Evolutionary conservation across 2,113 vertebrate species (phyloP).

Genomic region (Xenopus borealis): DNA sequence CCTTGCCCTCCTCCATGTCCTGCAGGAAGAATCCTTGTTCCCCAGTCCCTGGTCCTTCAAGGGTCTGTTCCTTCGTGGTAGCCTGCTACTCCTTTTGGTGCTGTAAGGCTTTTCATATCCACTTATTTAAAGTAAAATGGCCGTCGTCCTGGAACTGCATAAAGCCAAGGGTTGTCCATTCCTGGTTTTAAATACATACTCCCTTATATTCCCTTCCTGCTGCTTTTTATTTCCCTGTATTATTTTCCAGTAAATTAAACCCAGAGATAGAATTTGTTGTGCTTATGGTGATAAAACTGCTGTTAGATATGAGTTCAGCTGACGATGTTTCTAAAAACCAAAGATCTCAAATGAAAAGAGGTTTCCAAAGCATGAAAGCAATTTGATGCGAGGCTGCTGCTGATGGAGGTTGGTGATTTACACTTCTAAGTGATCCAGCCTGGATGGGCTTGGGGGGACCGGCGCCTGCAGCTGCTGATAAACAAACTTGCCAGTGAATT

Average conservation of each 20-base stretch:
- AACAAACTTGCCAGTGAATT: conserved; percentile 38
- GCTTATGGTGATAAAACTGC: neutral
- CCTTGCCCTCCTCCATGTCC: too few relatives aligned
- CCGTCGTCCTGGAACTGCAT: too few relatives aligned
- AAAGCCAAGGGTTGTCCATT: too few relatives aligned
- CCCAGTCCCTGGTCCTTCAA: too few relatives aligned
- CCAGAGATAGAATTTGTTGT: neutral
- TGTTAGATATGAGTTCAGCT: too few relatives aligned
- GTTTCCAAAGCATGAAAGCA: conserved; percentile 18
- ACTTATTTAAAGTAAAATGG: too few relatives aligned
- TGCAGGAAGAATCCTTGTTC: too few relatives aligned
- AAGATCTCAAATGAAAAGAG: conserved; percentile 27
- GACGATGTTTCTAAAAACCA: neutral
- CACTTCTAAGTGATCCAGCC: conserved; percentile 29
- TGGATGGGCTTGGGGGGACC: conserved; percentile 3
- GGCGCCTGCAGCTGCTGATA: conserved; percentile 30
- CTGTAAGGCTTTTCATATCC: too few relatives aligned
- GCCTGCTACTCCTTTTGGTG: too few relatives aligned
- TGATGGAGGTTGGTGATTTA: conserved; percentile 26
- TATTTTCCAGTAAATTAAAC: neutral
- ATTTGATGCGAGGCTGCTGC: conserved; percentile 6
- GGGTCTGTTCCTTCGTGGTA: too few relatives aligned
- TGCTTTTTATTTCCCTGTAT: neutral
- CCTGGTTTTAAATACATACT: too few relatives aligned
- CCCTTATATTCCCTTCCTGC: too few relatives aligned